Evolutionary conservation across 2,113 vertebrate genomes (phyloP).

Genomic region (Sialia sialis): DNA sequence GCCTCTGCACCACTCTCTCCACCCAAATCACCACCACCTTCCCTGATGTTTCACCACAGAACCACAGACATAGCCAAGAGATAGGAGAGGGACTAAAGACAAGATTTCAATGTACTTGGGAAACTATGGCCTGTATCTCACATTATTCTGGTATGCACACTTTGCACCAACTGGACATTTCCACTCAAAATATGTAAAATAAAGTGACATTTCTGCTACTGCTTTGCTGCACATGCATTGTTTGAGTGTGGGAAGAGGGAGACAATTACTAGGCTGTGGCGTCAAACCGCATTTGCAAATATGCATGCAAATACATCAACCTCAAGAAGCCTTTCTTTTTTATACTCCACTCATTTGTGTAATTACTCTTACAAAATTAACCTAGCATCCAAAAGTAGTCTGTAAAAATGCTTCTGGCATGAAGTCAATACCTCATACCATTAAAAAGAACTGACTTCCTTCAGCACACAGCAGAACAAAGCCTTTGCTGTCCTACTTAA

Average conservation of each 20-base stretch:
- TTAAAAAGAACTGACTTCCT: constrained; percentile 43
- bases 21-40: neutral
- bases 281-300: neutral
- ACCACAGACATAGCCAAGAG: neutral
- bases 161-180: neutral
- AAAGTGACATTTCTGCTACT: neutral
- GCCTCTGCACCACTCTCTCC: neutral
- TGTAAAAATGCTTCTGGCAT: constrained; percentile 50
- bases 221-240: neutral
- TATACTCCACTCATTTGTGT: constrained; percentile 12
- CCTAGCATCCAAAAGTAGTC: constrained; percentile 36
- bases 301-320: neutral
- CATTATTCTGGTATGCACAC: neutral
- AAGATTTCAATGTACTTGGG: neutral
- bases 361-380: constrained; percentile 20
- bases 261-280: neutral
- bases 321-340: neutral
- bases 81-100: neutral
- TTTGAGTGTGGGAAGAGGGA: neutral
- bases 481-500: constrained; percentile 67
- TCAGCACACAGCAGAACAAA: constrained; percentile 59
- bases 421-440: constrained; percentile 15
- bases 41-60: neutral
- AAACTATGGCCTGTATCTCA: neutral
- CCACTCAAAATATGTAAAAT: neutral